Conservation (phyloP, 1,140 invertebrate species). For the Saxidomus purpurata region DNA sequence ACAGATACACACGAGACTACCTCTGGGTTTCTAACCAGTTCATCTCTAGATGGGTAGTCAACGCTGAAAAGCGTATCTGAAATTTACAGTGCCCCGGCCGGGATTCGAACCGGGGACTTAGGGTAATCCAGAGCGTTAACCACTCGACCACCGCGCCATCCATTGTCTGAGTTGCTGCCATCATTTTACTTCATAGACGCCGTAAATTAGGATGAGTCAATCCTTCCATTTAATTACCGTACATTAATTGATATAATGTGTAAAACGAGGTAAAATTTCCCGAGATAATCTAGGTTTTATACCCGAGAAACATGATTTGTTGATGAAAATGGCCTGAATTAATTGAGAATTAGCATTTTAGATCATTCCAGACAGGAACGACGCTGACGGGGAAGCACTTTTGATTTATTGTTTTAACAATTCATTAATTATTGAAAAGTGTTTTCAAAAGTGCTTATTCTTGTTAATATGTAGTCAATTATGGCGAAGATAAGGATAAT, state of each 20-base stretch:
- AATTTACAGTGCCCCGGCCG: too few relatives aligned
- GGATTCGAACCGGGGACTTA: too few relatives aligned
- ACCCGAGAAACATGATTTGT: neutral
- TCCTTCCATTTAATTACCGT: conserved; percentile 9
- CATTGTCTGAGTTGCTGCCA: too few relatives aligned
- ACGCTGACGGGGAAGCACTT: neutral
- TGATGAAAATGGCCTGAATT: conserved; percentile 6
- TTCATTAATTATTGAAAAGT: conserved; percentile 42
- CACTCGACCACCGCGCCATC: too few relatives aligned
- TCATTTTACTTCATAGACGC: neutral
- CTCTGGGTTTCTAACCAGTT: too few relatives aligned
- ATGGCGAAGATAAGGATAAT: neutral
- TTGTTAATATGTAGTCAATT: neutral
- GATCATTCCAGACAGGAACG: neutral
- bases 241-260: conserved; percentile 55
- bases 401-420: conserved; percentile 37
- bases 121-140: too few relatives aligned
- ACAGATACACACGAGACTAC: too few relatives aligned
- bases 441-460: conserved; percentile 12
- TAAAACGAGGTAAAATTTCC: conserved; percentile 42
- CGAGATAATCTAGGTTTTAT: conserved; percentile 61
- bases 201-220: conserved; percentile 11
- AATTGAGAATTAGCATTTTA: conserved; percentile 36
- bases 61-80: too few relatives aligned
- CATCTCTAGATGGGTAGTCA: too few relatives aligned